phyloP scores from a whole-genome alignment of 2,888 invertebrate species.

The Drosophila neonasuta region DNA sequence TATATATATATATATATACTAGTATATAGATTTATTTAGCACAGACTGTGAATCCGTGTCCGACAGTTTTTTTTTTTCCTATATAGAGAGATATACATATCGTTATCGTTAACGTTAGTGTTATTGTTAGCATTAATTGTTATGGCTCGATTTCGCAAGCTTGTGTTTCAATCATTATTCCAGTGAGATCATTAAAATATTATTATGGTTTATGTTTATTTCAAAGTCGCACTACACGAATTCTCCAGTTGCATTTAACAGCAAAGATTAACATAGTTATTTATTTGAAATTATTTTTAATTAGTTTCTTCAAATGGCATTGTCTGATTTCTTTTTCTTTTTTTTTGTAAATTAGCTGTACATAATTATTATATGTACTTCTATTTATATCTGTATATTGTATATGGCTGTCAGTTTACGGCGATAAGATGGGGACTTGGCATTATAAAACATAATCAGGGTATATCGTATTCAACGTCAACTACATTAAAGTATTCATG shows the following conservation, averaged over 20 bases:
- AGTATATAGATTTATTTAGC: conserved; percentile 2
- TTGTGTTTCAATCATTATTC: conserved; percentile 42
- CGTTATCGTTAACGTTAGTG: not conserved
- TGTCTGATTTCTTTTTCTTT: conserved; percentile 17
- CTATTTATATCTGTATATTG: conserved; percentile 21
- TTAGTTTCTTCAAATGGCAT: conserved; percentile 52
- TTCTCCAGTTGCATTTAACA: conserved; percentile 54
- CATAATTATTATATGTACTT: conserved; percentile 8
- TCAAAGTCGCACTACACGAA: conserved; percentile 41
- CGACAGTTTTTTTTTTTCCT: conserved; percentile 34
- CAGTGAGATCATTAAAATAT: conserved; percentile 70
- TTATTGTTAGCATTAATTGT: conserved; percentile 37
- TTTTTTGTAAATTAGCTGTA: conserved; percentile 16
- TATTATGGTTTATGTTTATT: conserved; percentile 34
- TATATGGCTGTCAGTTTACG: conserved; percentile 45
- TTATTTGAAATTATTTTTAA: conserved; percentile 43
- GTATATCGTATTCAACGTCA: conserved; percentile 7
- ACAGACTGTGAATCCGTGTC: conserved; percentile 21
- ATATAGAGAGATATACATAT: conserved; percentile 37
- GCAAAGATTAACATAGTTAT: conserved; percentile 51
- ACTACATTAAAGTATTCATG: conserved; percentile 28
- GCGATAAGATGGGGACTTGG: conserved; percentile 13
- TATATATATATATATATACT: conserved; percentile 35
- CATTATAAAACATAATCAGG: conserved; percentile 38
- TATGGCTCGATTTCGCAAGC: conserved; percentile 38